Base-by-base conservation (phyloP, 1,140 invertebrate species). In the Diabrotica virgifera region DNA sequence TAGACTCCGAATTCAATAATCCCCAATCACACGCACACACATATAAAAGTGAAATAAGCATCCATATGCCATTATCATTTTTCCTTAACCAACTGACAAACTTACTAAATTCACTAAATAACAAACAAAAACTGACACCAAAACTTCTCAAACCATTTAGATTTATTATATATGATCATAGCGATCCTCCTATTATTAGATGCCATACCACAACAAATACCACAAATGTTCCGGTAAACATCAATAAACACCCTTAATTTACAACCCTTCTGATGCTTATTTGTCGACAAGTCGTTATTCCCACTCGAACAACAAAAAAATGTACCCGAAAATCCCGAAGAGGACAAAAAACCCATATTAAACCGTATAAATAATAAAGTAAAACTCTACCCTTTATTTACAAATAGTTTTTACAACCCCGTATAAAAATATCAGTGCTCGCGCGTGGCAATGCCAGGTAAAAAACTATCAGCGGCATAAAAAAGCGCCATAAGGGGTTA, bases 401-500 rank as follows among this genome's bases (percentile, higher is more conserved):
- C 69, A 70, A 66, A 35, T 59, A 46, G 37, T 59, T 59, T 59
- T 59, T 59, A 59, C 50, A 38, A 37, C 62, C 62, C 70, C 46
- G 61, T 64, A 72, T 65, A 70, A 63, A 68, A 71, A 24, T 58
- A 46, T 63, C 58, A 46, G 38, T 40, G 56, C 53, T 53, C 38
- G 59, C 67, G 70, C 67, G 69, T 69, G 72, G 67, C 69, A 56
- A 55, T 38, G 24, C 58, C 72, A 73, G 72, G 72, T 73, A 73
- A 72, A 73, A 73, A 73, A 70, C 62, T 63, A 59, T 59, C 58
- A n/a, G 24, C 46, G 12, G 46, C 61, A 73, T 68, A 72, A 71
- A 73, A 68, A 63, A 65, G 63, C 13, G 55, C 59, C 70, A 55
- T 63, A 55, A 69, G 70, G 70, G 68, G 71, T 71, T 71, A 63